phyloP scores from a whole-genome alignment of 2,113 vertebrate species.

The Syngnathus floridae region DNA sequence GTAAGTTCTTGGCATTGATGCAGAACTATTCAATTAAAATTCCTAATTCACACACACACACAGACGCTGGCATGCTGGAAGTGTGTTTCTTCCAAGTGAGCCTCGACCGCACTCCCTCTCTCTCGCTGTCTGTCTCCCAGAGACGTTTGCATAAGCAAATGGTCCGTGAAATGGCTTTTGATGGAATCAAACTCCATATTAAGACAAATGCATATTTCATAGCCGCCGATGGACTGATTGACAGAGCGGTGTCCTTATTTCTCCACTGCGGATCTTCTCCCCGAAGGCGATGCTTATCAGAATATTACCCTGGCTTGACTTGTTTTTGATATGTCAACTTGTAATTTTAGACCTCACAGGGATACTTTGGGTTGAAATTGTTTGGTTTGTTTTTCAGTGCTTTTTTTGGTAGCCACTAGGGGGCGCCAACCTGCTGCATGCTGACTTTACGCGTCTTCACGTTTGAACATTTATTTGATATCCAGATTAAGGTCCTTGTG shows the following conservation, averaged over 20 bases:
- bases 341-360: not conserved
- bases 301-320: constrained; percentile 30
- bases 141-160: constrained; percentile 60
- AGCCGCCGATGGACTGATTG: constrained; percentile 50
- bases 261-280: constrained; percentile 12
- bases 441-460: constrained; percentile 2
- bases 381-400: not conserved
- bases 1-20: constrained; percentile 52
- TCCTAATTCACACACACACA: constrained; percentile 38
- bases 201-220: constrained; percentile 58
- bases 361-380: not conserved
- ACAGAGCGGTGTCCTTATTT: constrained; percentile 44
- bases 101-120: constrained; percentile 18
- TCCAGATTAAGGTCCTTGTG: too few species aligned
- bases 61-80: constrained; percentile 18
- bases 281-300: constrained; percentile 42
- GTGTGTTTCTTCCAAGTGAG: constrained; percentile 25
- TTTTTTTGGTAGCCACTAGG: constrained; percentile 33
- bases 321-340: constrained; percentile 26
- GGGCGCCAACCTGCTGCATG: constrained; percentile 47
- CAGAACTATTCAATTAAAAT: constrained; percentile 62
- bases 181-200: constrained; percentile 56
- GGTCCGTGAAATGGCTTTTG: constrained; percentile 56
- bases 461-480: not conserved
- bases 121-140: constrained; percentile 11